A percentile compares a stretch with the other conserved stretches of the same genome.
phyloP scores from a whole-genome alignment of 2,888 invertebrate species.

The Hyalella azteca region DNA sequence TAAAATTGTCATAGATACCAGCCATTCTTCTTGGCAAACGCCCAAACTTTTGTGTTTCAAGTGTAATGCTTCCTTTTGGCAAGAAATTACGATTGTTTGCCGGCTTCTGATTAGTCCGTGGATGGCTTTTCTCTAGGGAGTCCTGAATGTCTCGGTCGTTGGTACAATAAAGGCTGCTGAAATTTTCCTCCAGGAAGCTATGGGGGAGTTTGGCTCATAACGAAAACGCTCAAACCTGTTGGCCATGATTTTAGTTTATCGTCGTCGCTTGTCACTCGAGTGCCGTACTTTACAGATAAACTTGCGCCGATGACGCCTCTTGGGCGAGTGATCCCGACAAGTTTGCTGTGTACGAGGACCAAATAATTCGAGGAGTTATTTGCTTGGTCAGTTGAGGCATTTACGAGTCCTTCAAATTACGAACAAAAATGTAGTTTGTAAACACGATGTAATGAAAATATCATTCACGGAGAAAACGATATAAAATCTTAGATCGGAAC shows the following conservation, averaged over 20 bases:
- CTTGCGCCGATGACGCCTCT: not conserved
- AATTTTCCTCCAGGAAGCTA: not conserved
- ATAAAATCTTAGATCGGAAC: too few species aligned
- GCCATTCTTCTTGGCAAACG: conserved; percentile 33
- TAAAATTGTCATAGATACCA: conserved; percentile 30
- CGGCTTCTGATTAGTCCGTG: conserved; percentile 5
- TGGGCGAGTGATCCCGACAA: not conserved
- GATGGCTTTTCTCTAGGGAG: not conserved
- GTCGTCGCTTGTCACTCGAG: not conserved
- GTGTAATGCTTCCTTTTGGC: conserved; percentile 16
- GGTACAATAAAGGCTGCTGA: not conserved
- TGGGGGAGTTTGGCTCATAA: not conserved
- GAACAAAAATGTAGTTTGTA: too few species aligned
- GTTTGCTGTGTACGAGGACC: too few species aligned
- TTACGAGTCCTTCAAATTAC: too few species aligned
- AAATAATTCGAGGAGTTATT: too few species aligned
- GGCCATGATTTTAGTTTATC: conserved; percentile 7
- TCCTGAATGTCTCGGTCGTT: not conserved
- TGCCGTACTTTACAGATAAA: not conserved
- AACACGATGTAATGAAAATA: too few species aligned
- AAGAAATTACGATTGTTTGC: conserved; percentile 20
- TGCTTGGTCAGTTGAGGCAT: too few species aligned
- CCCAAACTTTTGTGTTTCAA: conserved; percentile 33
- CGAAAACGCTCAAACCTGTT: not conserved
- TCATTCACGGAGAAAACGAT: too few species aligned